Percentiles rank a stretch among this genome's conserved stretches.
Evolutionary conservation across 2,888 invertebrate species (phyloP).

Genomic region (Hoplodrina blanda): DNA sequence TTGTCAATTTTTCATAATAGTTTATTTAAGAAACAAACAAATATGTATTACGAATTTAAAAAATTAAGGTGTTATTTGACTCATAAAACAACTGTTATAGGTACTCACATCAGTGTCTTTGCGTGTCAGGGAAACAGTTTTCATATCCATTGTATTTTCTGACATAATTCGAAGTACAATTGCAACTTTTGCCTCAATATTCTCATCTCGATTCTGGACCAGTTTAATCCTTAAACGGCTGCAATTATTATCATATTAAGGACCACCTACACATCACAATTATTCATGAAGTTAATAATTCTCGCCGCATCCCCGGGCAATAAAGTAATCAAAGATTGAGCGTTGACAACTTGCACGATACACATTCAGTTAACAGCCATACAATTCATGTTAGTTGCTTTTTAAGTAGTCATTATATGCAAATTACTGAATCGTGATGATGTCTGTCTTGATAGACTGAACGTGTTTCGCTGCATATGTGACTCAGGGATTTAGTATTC

Average conservation of each 20-base stretch:
- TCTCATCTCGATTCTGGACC: slow-evolving; percentile 27
- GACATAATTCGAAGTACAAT: not conserved
- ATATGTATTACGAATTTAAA: too few relatives aligned
- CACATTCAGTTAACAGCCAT: slow-evolving; percentile 75
- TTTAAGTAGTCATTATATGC: slow-evolving; percentile 87
- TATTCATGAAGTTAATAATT: slow-evolving; percentile 66
- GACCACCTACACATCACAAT: slow-evolving; percentile 59
- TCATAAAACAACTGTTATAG: not conserved
- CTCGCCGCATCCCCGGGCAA: slow-evolving; percentile 66
- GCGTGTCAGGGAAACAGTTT: too few relatives aligned
- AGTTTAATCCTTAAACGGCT: slow-evolving; percentile 36
- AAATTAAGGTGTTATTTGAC: too few relatives aligned
- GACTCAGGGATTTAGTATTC: slow-evolving; percentile 56
- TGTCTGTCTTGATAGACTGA: slow-evolving; percentile 77
- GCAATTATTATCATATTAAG: slow-evolving; percentile 53
- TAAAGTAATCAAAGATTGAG: slow-evolving; percentile 80
- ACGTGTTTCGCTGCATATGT: slow-evolving; percentile 71
- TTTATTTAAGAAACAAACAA: too few relatives aligned
- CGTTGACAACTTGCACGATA: slow-evolving; percentile 81
- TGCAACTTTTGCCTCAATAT: not conserved
- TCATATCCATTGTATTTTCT: not conserved
- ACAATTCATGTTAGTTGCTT: slow-evolving; percentile 81
- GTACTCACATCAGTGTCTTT: too few relatives aligned
- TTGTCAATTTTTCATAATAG: too few relatives aligned
- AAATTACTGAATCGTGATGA: slow-evolving; percentile 83